phyloP scores from a whole-genome alignment of 1,140 invertebrate species.

The Ridgeia piscesae region DNA sequence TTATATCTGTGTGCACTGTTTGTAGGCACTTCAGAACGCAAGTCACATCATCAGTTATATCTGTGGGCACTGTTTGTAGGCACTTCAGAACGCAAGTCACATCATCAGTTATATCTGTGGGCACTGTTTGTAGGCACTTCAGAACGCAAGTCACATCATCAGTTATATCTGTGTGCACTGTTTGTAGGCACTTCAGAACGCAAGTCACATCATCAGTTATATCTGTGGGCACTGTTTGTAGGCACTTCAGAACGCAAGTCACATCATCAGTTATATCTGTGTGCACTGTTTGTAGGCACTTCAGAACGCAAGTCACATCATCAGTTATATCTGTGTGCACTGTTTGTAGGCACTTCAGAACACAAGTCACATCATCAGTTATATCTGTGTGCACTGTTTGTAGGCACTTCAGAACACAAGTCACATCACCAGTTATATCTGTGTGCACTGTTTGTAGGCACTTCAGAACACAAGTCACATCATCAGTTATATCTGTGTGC shows the following conservation, averaged over 20 bases:
- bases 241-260: slow-evolving; percentile 89
- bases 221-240: slow-evolving; percentile 76
- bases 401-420: slow-evolving; percentile 91
- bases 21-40: slow-evolving; percentile 88
- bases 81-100: slow-evolving; percentile 87
- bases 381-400: slow-evolving; percentile 77
- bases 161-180: slow-evolving; percentile 88
- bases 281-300: slow-evolving; percentile 79
- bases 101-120: slow-evolving; percentile 97
- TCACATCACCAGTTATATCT: slow-evolving; percentile 95
- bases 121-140: slow-evolving; percentile 79
- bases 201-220: slow-evolving; percentile 94
- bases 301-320: slow-evolving; percentile 90
- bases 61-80: slow-evolving; percentile 73
- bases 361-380: slow-evolving; percentile 93
- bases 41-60: slow-evolving; percentile 96
- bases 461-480: slow-evolving; percentile 90
- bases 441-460: slow-evolving; percentile 76
- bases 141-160: slow-evolving; percentile 91
- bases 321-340: slow-evolving; percentile 94
- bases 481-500: slow-evolving; percentile 95
- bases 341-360: slow-evolving; percentile 82
- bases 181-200: slow-evolving; percentile 86
- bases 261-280: slow-evolving; percentile 96
- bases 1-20: slow-evolving; percentile 81